A percentile compares a stretch with the other conserved stretches of the same genome.
These are phyloP conservation scores for Cephalopholis sonnerati DNA, from an alignment of 2,113 vertebrate genomes.

Conservation along the genomic window DNA sequence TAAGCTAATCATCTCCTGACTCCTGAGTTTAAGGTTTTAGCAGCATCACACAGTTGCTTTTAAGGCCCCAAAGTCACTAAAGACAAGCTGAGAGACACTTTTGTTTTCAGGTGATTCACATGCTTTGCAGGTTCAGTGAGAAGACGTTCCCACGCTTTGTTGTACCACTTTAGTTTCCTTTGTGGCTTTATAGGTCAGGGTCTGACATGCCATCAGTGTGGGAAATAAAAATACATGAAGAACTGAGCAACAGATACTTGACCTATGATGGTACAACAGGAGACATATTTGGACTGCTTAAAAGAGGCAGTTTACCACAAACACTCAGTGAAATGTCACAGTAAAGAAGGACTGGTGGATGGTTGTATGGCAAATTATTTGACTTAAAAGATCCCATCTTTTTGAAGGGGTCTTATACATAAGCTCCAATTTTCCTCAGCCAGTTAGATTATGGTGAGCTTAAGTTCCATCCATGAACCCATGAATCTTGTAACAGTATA, in stretches of 20 bases:
- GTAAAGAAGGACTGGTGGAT: too few species aligned
- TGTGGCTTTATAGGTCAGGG: neutral
- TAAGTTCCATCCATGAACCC: too few species aligned
- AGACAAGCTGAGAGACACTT: neutral
- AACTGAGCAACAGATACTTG: neutral
- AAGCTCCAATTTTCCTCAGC: too few species aligned
- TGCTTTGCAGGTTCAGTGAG: neutral
- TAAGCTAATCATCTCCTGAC: neutral
- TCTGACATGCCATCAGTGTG: neutral
- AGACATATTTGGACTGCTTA: slow-evolving; percentile 31
- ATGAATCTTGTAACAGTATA: too few species aligned
- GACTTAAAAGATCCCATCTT: too few species aligned
- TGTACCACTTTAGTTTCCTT: neutral
- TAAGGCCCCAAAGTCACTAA: neutral
- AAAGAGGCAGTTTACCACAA: slow-evolving; percentile 17
- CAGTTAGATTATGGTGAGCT: too few species aligned
- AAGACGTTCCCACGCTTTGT: neutral
- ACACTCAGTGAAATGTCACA: too few species aligned
- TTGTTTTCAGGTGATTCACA: neutral
- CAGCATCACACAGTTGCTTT: neutral
- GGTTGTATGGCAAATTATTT: too few species aligned
- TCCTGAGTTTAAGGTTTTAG: neutral
- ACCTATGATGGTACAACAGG: neutral
- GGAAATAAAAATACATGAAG: neutral
- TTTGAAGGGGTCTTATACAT: too few species aligned